phyloP scores from a whole-genome alignment of 2,888 invertebrate species.

The Bhutanitis thaidina region DNA sequence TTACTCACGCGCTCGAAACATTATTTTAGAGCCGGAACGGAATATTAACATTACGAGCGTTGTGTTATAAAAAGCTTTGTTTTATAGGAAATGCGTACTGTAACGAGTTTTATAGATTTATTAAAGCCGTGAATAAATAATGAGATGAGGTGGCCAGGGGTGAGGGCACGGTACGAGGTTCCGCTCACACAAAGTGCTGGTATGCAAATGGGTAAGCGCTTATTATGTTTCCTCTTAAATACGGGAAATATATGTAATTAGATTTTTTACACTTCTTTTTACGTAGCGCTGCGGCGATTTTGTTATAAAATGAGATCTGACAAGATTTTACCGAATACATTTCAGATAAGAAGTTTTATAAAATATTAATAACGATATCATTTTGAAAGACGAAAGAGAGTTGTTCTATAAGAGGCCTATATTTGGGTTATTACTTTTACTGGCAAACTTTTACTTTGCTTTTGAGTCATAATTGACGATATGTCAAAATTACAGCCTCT shows the following conservation, averaged over 20 bases:
- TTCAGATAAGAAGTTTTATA: no score
- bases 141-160: conserved; percentile 9
- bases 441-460: no score
- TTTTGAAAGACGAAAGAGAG: no score
- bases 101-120: conserved; percentile 25
- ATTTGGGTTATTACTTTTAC: no score
- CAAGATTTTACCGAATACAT: no score
- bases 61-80: conserved; percentile 16
- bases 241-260: neutral
- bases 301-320: no score
- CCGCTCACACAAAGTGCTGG: conserved; percentile 6
- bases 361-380: neutral
- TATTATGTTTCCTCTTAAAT: conserved; percentile 10
- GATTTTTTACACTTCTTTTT: neutral
- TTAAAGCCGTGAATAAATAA: conserved; percentile 23
- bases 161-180: neutral
- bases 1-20: conserved; percentile 1
- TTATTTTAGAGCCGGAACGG: conserved; percentile 18
- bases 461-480: no score
- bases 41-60: conserved; percentile 14
- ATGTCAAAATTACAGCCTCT: no score
- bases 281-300: neutral
- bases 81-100: conserved; percentile 19
- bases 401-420: no score
- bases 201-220: conserved; percentile 7